These are phyloP conservation scores for Sphinx pinastri DNA, from an alignment of 2,888 invertebrate genomes.

Conservation along the genomic window DNA sequence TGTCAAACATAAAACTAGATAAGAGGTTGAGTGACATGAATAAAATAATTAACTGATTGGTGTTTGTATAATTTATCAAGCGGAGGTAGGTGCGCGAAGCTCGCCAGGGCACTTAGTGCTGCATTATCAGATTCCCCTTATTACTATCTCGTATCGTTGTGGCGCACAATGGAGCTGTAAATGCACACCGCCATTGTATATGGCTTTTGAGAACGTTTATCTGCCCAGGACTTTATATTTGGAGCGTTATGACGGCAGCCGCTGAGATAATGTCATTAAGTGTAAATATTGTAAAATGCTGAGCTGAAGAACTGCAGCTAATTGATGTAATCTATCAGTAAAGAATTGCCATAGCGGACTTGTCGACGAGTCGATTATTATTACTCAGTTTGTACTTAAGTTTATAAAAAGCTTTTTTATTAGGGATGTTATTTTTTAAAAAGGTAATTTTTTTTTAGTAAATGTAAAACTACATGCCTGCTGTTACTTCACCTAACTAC, in stretches of 20 bases:
- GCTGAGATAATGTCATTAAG: conserved; percentile 19
- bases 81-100: conserved; percentile 57
- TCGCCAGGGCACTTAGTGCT: conserved; percentile 73
- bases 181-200: conserved; percentile 68
- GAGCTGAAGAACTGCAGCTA: neutral
- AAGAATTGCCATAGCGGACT: neutral
- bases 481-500: no score
- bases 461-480: no score
- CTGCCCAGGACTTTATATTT: conserved; percentile 54
- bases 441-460: no score
- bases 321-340: neutral
- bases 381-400: neutral
- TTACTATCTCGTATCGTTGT: conserved; percentile 54
- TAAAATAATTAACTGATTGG: conserved; percentile 83
- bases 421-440: no score
- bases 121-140: conserved; percentile 70
- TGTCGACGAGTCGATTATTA: neutral
- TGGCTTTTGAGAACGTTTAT: conserved; percentile 56
- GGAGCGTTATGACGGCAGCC: conserved; percentile 24
- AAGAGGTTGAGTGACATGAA: conserved; percentile 80
- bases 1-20: conserved; percentile 79
- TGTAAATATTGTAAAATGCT: conserved; percentile 17
- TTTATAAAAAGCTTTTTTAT: no score
- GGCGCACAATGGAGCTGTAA: conserved; percentile 71
- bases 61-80: conserved; percentile 83